phyloP scores from a whole-genome alignment of 2,113 vertebrate species.

The Etia nguti region DNA sequence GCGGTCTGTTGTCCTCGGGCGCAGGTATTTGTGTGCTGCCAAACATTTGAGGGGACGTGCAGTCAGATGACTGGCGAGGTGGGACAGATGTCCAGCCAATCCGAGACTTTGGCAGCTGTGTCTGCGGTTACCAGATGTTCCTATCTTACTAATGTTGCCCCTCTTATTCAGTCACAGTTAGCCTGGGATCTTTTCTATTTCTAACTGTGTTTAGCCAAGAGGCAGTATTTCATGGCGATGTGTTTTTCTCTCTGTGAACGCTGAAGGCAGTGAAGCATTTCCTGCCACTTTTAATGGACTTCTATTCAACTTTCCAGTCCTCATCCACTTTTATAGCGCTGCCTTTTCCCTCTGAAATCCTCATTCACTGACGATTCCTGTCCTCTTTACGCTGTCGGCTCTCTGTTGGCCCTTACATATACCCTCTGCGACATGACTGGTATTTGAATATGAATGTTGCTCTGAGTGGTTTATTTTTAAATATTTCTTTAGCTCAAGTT shows the following conservation, averaged over 20 bases:
- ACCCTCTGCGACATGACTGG: neutral
- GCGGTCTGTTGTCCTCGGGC: neutral
- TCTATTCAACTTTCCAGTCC: slow-evolving; percentile 43
- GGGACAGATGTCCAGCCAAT: slow-evolving; percentile 33
- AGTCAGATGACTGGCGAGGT: slow-evolving; percentile 1
- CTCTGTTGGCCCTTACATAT: neutral
- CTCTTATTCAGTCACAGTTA: slow-evolving; percentile 10
- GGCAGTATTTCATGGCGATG: slow-evolving; percentile 10
- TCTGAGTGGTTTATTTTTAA: slow-evolving; percentile 12
- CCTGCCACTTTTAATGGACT: slow-evolving; percentile 54
- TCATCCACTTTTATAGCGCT: slow-evolving; percentile 41
- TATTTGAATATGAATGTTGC: slow-evolving; percentile 38
- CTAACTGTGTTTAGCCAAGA: slow-evolving; percentile 13
- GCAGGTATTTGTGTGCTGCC: neutral
- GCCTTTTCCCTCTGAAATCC: slow-evolving; percentile 20
- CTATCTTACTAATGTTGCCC: slow-evolving; percentile 11
- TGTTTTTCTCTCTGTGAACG: neutral
- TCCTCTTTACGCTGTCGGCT: slow-evolving; percentile 4
- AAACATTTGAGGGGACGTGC: neutral
- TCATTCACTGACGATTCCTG: slow-evolving; percentile 30
- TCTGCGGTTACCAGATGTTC: slow-evolving; percentile 45
- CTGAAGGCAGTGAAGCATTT: slow-evolving; percentile 44
- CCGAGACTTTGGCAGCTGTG: neutral
- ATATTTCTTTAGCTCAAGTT: neutral
- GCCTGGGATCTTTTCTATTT: too few species aligned